These are phyloP conservation scores for Morpho achilles DNA, from an alignment of 2,888 invertebrate species.

Conservation along the genomic window DNA sequence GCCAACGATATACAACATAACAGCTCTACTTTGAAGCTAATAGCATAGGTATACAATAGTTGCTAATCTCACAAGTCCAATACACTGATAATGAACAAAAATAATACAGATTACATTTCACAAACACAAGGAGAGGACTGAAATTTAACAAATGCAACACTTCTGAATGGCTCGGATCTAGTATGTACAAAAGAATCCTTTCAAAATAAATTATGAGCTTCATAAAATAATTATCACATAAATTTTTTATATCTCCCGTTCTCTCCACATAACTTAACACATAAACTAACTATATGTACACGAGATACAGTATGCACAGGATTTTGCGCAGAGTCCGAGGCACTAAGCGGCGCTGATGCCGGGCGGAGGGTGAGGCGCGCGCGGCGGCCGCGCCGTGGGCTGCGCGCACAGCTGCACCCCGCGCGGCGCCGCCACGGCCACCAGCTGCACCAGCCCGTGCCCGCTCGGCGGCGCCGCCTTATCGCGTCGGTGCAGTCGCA, in stretches of 20 bases:
- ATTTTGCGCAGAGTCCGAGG: conserved; percentile 31
- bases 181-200: conserved; percentile 74
- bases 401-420: conserved; percentile 36
- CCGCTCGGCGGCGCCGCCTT: conserved; percentile 51
- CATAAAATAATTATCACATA: conserved; percentile 79
- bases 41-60: conserved; percentile 63
- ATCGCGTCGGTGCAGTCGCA: conserved; percentile 80
- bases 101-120: conserved; percentile 56
- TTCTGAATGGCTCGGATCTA: conserved; percentile 44
- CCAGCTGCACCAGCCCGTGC: conserved; percentile 50
- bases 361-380: too few relatives aligned
- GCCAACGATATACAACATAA: conserved; percentile 64
- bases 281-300: conserved; percentile 70
- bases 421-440: conserved; percentile 49
- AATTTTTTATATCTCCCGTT: conserved; percentile 69
- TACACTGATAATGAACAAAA: conserved; percentile 52
- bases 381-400: not conserved
- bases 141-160: conserved; percentile 33
- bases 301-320: conserved; percentile 24
- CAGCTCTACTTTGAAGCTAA: conserved; percentile 65
- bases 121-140: conserved; percentile 40
- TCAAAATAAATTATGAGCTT: conserved; percentile 76
- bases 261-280: conserved; percentile 70
- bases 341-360: conserved; percentile 31
- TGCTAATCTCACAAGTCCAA: conserved; percentile 53